Percentiles rank a stretch among this genome's conserved stretches.
These are phyloP conservation scores for Papilio elwesi DNA, from an alignment of 2,888 invertebrate genomes.

Conservation along the genomic window DNA sequence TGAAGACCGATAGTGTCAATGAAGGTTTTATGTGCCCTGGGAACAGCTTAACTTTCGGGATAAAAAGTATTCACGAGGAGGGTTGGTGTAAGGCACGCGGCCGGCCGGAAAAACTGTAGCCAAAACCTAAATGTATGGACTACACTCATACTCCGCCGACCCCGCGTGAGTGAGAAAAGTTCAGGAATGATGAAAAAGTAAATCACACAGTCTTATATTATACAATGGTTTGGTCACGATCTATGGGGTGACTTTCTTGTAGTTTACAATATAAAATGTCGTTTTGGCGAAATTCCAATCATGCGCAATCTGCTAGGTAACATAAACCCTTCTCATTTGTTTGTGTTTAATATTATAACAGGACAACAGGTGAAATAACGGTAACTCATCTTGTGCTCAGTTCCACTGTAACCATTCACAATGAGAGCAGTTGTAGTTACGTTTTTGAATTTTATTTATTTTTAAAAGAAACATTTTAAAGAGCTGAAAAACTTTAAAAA, in stretches of 20 bases:
- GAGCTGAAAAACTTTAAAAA: too few species aligned
- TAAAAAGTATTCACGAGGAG: too few species aligned
- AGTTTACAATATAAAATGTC: not conserved
- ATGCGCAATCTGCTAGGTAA: not conserved
- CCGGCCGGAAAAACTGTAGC: too few species aligned
- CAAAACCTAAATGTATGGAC: too few species aligned
- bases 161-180: too few species aligned
- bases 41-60: too few species aligned
- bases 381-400: not conserved
- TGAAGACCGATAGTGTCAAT: too few species aligned
- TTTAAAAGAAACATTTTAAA: too few species aligned
- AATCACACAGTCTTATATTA: conserved; percentile 1
- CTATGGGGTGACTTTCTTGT: not conserved
- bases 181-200: not conserved
- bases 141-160: too few species aligned
- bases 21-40: too few species aligned
- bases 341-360: not conserved
- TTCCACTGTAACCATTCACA: not conserved
- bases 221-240: not conserved
- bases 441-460: not conserved
- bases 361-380: not conserved
- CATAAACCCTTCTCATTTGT: not conserved
- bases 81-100: too few species aligned
- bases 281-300: conserved; percentile 3
- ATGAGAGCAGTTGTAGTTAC: not conserved